Evolutionary conservation across 2,113 vertebrate species (phyloP).

Genomic region (Irena cyanogastra): DNA sequence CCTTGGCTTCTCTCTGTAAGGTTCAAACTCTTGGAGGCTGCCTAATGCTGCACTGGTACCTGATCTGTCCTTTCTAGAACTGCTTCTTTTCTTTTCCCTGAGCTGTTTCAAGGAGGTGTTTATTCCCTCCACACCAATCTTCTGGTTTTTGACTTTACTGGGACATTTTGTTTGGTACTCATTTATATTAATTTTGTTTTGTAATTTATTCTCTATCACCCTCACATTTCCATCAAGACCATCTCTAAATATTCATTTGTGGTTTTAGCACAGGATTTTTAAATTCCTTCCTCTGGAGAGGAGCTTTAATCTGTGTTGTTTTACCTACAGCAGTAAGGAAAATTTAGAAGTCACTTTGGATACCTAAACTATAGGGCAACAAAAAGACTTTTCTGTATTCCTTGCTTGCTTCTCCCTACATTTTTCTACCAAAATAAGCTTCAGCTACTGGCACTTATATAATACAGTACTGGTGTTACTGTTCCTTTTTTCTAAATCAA

Average conservation of each 20-base stretch:
- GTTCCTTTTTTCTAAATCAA: conserved; percentile 16
- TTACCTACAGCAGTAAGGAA: neutral
- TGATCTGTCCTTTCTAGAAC: neutral
- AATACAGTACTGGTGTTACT: neutral
- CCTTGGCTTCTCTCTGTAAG: neutral
- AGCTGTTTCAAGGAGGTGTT: neutral
- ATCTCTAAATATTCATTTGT: neutral
- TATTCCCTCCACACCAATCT: neutral
- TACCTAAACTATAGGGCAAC: no score
- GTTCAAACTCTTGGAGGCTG: neutral
- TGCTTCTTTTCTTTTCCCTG: neutral
- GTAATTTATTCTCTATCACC: neutral
- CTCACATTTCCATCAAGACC: neutral
- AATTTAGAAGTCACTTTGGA: neutral
- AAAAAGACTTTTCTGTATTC: neutral
- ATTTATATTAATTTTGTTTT: neutral
- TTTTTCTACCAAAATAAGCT: neutral
- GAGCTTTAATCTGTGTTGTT: neutral
- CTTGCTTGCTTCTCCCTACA: neutral
- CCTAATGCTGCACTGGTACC: neutral
- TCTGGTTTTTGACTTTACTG: neutral
- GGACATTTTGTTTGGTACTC: neutral
- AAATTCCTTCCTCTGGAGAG: neutral
- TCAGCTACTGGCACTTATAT: neutral
- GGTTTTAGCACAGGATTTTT: neutral